phyloP scores from a whole-genome alignment of 2,797 vertebrate species.

The Gymnoscopelus microlampas region DNA sequence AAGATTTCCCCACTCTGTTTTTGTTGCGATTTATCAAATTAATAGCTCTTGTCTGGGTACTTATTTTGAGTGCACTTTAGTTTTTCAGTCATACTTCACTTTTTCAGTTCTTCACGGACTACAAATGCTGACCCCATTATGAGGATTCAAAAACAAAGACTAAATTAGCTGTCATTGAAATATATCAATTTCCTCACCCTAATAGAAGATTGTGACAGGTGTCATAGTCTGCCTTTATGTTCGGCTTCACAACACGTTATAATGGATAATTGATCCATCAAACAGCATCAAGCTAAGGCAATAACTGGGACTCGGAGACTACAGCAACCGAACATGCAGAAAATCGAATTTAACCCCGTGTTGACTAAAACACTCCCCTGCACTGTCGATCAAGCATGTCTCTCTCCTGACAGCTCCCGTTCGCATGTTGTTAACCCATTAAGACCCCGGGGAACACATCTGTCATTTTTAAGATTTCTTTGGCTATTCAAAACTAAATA shows the following conservation, averaged over 20 bases:
- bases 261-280: constrained; percentile 88
- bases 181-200: constrained; percentile 84
- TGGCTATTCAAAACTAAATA: too few species aligned
- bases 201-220: constrained; percentile 84
- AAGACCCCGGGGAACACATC: too few species aligned
- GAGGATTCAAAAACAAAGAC: constrained; percentile 79
- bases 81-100: constrained; percentile 58
- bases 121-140: constrained; percentile 71
- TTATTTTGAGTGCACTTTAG: constrained; percentile 54
- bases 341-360: constrained; percentile 84
- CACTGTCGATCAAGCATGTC: constrained; percentile 83
- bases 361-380: constrained; percentile 76
- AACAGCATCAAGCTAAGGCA: constrained; percentile 81
- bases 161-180: constrained; percentile 86
- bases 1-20: constrained; percentile 49
- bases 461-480: too few species aligned
- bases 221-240: constrained; percentile 79
- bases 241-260: constrained; percentile 83
- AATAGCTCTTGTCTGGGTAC: constrained; percentile 57
- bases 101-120: constrained; percentile 43
- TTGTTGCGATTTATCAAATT: constrained; percentile 66
- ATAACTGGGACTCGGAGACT: constrained; percentile 80
- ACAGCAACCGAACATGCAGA: constrained; percentile 78
- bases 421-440: constrained; percentile 83
- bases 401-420: constrained; percentile 79